phyloP scores from a whole-genome alignment of 37 sponge, comb jelly and placozoan genomes.

The Bolinopsis microptera region DNA sequence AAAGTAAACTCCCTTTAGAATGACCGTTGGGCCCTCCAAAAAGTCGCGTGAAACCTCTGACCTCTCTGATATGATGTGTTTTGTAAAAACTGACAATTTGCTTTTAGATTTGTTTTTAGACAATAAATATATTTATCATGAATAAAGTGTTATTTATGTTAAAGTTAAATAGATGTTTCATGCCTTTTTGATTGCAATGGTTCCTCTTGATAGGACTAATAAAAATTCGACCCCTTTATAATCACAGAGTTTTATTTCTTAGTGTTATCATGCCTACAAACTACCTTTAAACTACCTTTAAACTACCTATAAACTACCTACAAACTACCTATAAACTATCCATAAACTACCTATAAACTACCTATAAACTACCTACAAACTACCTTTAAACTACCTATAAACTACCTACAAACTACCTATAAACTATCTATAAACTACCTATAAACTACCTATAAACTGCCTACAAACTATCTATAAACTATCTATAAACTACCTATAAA shows the following conservation, averaged over 20 bases:
- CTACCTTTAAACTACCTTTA: no score
- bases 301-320: no score
- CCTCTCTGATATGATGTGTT: background rate
- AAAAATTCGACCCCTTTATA: background rate
- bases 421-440: no score
- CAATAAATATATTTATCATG: background rate
- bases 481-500: no score
- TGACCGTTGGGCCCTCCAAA: background rate
- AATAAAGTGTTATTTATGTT: constrained; percentile 24
- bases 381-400: no score
- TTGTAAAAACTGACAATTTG: background rate
- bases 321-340: no score
- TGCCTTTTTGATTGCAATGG: background rate
- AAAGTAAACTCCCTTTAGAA: background rate
- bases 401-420: no score
- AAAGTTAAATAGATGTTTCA: background rate
- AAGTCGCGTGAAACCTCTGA: background rate
- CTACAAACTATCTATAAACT: no score
- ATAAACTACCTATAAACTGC: no score
- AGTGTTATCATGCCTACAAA: no score
- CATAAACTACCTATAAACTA: no score
- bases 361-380: no score
- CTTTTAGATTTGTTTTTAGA: constrained; percentile 2
- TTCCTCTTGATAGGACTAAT: background rate
- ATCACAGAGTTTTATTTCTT: background rate